Base-by-base conservation (phyloP, 2,888 invertebrate species). In the Hemistola chrysoprasaria region DNA sequence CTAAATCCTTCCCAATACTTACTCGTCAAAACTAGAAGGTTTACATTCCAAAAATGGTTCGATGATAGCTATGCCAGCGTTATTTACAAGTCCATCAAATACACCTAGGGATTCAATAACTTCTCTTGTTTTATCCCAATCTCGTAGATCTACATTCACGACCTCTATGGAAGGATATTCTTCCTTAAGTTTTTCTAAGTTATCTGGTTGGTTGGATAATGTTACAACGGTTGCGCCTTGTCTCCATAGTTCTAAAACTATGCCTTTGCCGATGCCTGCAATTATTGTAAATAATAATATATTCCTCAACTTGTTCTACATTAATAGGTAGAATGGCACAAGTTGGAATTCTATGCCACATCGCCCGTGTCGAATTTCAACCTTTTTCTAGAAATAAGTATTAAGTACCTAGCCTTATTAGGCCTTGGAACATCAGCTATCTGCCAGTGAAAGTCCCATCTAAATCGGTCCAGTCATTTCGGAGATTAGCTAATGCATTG, bases 81-180 rank as follows among this genome's bases (percentile, higher is more conserved):
- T 97, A 68, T 98, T 98, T 0, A 98, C 96, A 8, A 98, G 74
- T n/a, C 95, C 90, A 75, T 98, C 93, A 31, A 97, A 91, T 2
- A 78, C 78, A 0, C 92, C 92, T 7, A 93, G 80, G 0, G 92
- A 81, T 29, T 89, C 77, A 0, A 81, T 67, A 0, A 65, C 90
- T 48, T 88, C 68, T 50, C 91, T 90, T 0, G 95, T 94, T 40
- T 84, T 85, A 0, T 92, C 76, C 97, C 97, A 97, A 62, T 96
- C 89, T 1, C 82, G 72, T 1, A 98, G 75, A 71, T 98, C 95
- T 0, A 93, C 91, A 32, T 86, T 79, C 3, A 93, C 78, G 0
- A 90, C 90, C 62, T 92, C 81, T 32, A 96, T 92, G 0, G 78
- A 72, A 1, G 92, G 90, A 59, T 87, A 90, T 54, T 91, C 90